Conservation (phyloP, 2,888 invertebrate genomes). For the Clostera curtula region DNA sequence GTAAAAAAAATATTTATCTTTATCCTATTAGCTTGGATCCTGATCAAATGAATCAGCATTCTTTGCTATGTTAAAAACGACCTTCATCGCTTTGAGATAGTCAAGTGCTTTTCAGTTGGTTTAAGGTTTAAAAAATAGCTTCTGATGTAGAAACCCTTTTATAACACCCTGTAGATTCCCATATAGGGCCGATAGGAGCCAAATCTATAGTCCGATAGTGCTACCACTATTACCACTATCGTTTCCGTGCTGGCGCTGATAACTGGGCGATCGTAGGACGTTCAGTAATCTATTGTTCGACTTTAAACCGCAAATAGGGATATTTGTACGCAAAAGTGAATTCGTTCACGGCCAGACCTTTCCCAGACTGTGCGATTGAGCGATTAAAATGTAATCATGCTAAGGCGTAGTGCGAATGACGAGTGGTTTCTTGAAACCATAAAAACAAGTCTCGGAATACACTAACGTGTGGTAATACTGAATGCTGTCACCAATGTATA, state of each 20-base stretch:
- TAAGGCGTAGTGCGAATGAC: no score
- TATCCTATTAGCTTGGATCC: no score
- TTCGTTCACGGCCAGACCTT: conserved; percentile 21
- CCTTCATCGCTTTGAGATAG: no score
- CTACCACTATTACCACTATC: conserved; percentile 66
- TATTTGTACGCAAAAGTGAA: conserved; percentile 30
- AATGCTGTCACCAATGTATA: no score
- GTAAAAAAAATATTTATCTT: no score
- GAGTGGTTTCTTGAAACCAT: no score
- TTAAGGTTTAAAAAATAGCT: no score
- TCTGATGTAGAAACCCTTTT: conserved; percentile 11
- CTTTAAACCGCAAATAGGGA: conserved; percentile 29
- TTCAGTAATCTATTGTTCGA: conserved; percentile 57
- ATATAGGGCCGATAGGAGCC: conserved; percentile 46
- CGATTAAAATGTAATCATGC: conserved; percentile 34
- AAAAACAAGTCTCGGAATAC: no score
- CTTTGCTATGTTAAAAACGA: no score
- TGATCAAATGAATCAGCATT: no score
- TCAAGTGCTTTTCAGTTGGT: no score
- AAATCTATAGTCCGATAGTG: conserved; percentile 53
- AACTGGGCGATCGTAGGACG: conserved; percentile 39
- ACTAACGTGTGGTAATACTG: no score
- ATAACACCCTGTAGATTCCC: conserved; percentile 43
- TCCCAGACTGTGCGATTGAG: conserved; percentile 30
- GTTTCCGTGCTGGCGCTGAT: conserved; percentile 52